phyloP scores from a whole-genome alignment of 35 echinoderm and acorn worm species.

The Chiridota heheva region DNA sequence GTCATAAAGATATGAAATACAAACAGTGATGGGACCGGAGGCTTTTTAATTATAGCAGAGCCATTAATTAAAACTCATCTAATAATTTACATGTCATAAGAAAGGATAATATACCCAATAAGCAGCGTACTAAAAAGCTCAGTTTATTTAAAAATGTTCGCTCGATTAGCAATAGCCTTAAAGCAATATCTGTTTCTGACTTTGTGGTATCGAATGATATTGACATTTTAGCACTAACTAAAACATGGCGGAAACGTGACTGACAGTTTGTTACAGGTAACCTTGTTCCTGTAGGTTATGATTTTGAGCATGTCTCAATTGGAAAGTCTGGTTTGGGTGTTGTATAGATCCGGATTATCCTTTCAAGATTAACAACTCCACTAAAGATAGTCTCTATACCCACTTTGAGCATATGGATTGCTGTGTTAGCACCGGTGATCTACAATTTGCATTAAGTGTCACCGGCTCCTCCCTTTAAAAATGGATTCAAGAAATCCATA shows the following conservation, averaged over 20 bases:
- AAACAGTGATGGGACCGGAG: constrained; percentile 17
- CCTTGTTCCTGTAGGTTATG: constrained; percentile 14
- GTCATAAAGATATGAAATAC: constrained; percentile 16
- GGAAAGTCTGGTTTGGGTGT: constrained; percentile 27
- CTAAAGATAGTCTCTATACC: constrained; percentile 12
- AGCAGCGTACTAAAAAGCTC: constrained; percentile 4
- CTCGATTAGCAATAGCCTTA: constrained; percentile 18
- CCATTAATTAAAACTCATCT: background rate
- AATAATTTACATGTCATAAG: constrained; percentile 9
- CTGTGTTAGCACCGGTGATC: constrained; percentile 14
- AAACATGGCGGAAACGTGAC: constrained; percentile 34
- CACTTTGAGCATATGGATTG: constrained; percentile 37
- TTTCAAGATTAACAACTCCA: constrained; percentile 20
- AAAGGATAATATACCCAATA: constrained; percentile 16
- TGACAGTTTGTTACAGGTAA: constrained; percentile 8
- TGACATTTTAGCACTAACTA: constrained; percentile 35
- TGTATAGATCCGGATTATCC: constrained; percentile 32
- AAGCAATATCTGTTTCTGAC: constrained; percentile 33
- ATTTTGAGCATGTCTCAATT: constrained; percentile 7
- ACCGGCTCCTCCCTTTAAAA: constrained; percentile 12
- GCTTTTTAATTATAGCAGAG: background rate
- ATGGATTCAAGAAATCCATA: constrained; percentile 16
- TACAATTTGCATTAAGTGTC: background rate
- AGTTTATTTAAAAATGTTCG: constrained; percentile 20
- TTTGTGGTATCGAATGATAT: constrained; percentile 39